Conservation (phyloP, 2,888 invertebrate species). For the Acanthosoma haemorrhoidale region DNA sequence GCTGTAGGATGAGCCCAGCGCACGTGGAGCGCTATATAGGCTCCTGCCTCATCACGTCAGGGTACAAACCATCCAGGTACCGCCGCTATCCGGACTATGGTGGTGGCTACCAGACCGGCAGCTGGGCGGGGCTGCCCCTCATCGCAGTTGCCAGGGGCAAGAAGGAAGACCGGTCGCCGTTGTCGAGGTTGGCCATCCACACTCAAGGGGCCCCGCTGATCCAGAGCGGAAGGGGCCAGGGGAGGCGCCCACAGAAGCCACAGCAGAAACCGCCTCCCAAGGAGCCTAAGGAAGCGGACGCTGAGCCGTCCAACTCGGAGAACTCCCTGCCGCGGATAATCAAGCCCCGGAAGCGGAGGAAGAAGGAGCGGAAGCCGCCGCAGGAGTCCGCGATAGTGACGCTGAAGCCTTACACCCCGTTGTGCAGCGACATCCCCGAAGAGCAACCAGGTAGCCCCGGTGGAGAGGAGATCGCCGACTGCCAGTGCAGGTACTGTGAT, state of each 20-base stretch:
- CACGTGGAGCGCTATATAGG: conserved; percentile 56
- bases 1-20: conserved; percentile 27
- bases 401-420: conserved; percentile 50
- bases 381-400: conserved; percentile 43
- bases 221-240: conserved; percentile 56
- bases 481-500: conserved; percentile 72
- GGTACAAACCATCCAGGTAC: conserved; percentile 41
- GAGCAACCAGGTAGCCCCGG: conserved; percentile 32
- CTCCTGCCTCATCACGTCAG: conserved; percentile 55
- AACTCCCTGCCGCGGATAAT: conserved; percentile 80
- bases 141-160: conserved; percentile 50
- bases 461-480: conserved; percentile 45
- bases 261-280: conserved; percentile 22
- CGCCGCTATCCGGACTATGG: conserved; percentile 36
- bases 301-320: conserved; percentile 57
- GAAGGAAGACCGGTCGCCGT: conserved; percentile 48
- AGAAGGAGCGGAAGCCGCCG: conserved; percentile 76
- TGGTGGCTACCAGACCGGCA: conserved; percentile 35
- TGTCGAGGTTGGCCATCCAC: conserved; percentile 72
- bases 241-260: conserved; percentile 39
- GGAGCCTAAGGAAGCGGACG: conserved; percentile 43
- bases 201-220: conserved; percentile 82
- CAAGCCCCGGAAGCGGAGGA: conserved; percentile 81
- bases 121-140: conserved; percentile 55
- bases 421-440: conserved; percentile 36